Conservation (phyloP, 92 coral and sea anemone genomes). For the Parazoanthus swiftii region DNA sequence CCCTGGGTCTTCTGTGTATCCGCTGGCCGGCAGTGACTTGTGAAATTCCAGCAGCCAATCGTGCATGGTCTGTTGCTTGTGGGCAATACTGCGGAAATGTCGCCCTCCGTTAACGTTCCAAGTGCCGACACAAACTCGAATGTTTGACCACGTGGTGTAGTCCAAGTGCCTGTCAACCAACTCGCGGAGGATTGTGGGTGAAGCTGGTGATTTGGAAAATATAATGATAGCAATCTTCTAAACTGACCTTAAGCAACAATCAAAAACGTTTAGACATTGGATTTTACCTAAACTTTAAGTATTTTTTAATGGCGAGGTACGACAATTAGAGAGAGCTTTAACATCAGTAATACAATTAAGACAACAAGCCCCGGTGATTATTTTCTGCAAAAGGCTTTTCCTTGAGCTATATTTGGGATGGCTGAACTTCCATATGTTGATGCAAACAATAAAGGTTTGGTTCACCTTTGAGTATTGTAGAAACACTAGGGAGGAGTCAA, state of each 20-base stretch:
- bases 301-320: no score
- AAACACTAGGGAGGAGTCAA: not conserved
- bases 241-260: no score
- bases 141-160: constrained; percentile 95
- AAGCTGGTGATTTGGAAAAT: constrained; percentile 58
- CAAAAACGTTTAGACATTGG: no score
- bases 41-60: constrained; percentile 97
- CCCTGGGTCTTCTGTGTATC: constrained; percentile 63
- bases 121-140: constrained; percentile 94
- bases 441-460: not conserved
- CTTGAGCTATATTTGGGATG: not conserved
- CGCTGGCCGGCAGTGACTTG: constrained; percentile 78
- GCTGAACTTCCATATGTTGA: not conserved
- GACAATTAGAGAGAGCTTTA: not conserved
- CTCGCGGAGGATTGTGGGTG: constrained; percentile 94
- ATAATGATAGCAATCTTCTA: not conserved
- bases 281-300: no score
- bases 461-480: not conserved
- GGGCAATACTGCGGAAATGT: constrained; percentile 98
- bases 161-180: constrained; percentile 96
- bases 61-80: constrained; percentile 96
- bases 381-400: not conserved
- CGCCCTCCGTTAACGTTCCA: constrained; percentile 99
- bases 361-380: not conserved
- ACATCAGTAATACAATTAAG: not conserved